Percentiles rank a stretch among this genome's conserved stretches.
Evolutionary conservation across 2,113 vertebrate species (phyloP).

Genomic region (Micronycteris hirsuta): DNA sequence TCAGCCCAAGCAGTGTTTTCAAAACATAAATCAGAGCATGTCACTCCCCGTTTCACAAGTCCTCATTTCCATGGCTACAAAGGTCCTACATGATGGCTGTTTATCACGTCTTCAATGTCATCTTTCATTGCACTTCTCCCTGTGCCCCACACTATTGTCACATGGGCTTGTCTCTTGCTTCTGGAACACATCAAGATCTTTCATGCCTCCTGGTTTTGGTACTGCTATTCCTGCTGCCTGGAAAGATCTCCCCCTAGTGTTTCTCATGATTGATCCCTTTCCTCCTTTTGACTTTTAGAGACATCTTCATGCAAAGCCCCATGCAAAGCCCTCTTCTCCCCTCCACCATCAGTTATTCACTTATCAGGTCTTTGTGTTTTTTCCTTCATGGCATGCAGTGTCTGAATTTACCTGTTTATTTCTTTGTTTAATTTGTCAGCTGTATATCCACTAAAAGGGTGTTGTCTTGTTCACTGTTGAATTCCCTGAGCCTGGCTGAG

Average conservation of each 20-base stretch:
- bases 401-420: not conserved
- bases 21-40: not conserved
- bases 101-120: not conserved
- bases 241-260: not conserved
- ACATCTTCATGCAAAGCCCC: not conserved
- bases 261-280: not conserved
- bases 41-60: not conserved
- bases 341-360: not conserved
- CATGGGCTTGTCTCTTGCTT: not conserved
- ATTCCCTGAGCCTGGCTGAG: not conserved
- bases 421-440: not conserved
- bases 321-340: not conserved
- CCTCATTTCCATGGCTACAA: slow-evolving; percentile 50
- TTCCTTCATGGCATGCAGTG: not conserved
- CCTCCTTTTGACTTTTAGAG: not conserved
- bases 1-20: not conserved
- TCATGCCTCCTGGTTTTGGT: not conserved
- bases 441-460: not conserved
- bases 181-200: not conserved
- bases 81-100: not conserved
- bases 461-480: not conserved
- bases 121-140: not conserved
- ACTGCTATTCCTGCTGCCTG: not conserved
- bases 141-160: not conserved
- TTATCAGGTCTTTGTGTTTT: not conserved